phyloP scores from a whole-genome alignment of 2,888 invertebrate species.

The Coleophora flavipennella region DNA sequence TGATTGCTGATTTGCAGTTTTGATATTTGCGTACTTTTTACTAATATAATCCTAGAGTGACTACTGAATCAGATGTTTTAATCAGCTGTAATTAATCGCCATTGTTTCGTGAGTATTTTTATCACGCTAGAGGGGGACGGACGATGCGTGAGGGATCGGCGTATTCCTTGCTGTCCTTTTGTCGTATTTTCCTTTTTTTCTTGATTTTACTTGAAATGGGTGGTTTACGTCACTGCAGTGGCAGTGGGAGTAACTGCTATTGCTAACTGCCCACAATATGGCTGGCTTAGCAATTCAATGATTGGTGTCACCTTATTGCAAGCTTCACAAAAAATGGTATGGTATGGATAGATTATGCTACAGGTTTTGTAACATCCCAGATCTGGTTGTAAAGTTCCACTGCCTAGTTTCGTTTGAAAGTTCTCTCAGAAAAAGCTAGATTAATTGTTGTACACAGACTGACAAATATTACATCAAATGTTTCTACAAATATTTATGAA shows the following conservation, averaged over 20 bases:
- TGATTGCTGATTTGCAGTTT: too few relatives aligned
- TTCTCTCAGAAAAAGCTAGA: too few relatives aligned
- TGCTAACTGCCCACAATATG: constrained; percentile 6
- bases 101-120: constrained; percentile 63
- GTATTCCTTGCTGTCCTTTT: constrained; percentile 45
- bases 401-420: too few relatives aligned
- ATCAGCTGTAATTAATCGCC: constrained; percentile 52
- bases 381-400: too few relatives aligned
- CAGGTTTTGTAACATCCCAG: too few relatives aligned
- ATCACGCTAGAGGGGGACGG: constrained; percentile 56
- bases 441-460: too few relatives aligned
- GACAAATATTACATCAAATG: too few relatives aligned
- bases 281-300: constrained; percentile 10
- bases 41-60: too few relatives aligned
- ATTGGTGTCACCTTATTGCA: constrained; percentile 16
- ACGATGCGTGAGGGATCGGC: constrained; percentile 49
- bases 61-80: constrained; percentile 11
- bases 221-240: not conserved
- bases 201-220: constrained; percentile 4
- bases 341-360: not conserved
- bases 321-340: constrained; percentile 5
- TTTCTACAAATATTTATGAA: too few relatives aligned
- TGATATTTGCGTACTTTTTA: too few relatives aligned
- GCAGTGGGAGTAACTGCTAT: not conserved
- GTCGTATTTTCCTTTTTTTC: constrained; percentile 23